Percentiles rank a stretch among this genome's conserved stretches.
Evolutionary conservation across 92 coral and sea anemone genomes (phyloP).

Genomic region (Palythoa caribaeorum): DNA sequence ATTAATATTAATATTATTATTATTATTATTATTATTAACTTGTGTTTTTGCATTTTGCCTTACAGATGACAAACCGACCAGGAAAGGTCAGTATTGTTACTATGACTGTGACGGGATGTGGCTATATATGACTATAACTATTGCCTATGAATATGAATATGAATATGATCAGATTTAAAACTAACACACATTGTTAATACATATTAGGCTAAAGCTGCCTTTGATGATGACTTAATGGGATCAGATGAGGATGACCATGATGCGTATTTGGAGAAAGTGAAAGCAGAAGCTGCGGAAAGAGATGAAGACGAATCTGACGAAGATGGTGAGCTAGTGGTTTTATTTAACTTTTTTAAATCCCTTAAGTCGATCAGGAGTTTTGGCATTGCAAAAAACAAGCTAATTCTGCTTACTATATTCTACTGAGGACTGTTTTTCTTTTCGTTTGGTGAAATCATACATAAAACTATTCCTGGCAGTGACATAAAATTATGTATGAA

Average conservation of each 20-base stretch:
- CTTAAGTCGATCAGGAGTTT: too few species aligned
- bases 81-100: slow-evolving; percentile 35
- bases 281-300: slow-evolving; percentile 48
- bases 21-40: neutral
- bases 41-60: neutral
- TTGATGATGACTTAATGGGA: slow-evolving; percentile 44
- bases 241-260: slow-evolving; percentile 53
- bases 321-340: slow-evolving; percentile 17
- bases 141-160: neutral
- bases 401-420: too few species aligned
- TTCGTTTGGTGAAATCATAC: too few species aligned
- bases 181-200: neutral
- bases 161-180: neutral
- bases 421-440: too few species aligned
- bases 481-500: too few species aligned
- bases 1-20: too few species aligned
- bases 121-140: neutral
- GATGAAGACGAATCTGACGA: slow-evolving; percentile 42
- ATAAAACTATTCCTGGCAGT: too few species aligned
- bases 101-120: too few species aligned
- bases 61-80: slow-evolving; percentile 44
- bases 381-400: too few species aligned
- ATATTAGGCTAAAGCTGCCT: neutral
- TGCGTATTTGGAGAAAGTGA: slow-evolving; percentile 41
- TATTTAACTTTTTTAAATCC: too few species aligned